phyloP scores from a whole-genome alignment of 2,888 invertebrate species.

The Hololepta plana region DNA sequence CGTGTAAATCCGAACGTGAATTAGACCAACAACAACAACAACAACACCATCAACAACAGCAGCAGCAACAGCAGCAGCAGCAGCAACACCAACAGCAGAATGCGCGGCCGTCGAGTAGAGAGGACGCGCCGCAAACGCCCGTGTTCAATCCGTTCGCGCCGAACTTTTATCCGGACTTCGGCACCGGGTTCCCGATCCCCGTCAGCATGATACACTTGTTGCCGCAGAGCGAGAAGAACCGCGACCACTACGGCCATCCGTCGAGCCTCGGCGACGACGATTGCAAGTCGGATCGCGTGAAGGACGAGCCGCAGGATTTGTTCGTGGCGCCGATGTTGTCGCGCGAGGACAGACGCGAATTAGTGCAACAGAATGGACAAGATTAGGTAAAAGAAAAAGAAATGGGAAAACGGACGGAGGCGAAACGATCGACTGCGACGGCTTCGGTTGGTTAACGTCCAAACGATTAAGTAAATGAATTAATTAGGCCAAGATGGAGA shows the following conservation, averaged over 20 bases:
- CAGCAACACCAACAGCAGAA: slow-evolving; percentile 30
- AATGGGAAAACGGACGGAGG: slow-evolving; percentile 1
- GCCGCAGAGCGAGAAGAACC: slow-evolving; percentile 59
- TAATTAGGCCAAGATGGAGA: too few species aligned
- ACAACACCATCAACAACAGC: slow-evolving; percentile 29
- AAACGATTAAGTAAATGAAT: too few species aligned
- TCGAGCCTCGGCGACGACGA: slow-evolving; percentile 32
- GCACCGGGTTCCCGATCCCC: slow-evolving; percentile 62
- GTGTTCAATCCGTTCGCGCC: slow-evolving; percentile 63
- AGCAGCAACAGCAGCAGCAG: slow-evolving; percentile 34
- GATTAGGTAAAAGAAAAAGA: too few species aligned
- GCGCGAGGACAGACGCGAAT: slow-evolving; percentile 41
- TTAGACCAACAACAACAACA: slow-evolving; percentile 32
- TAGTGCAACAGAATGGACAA: slow-evolving; percentile 63
- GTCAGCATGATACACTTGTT: slow-evolving; percentile 70
- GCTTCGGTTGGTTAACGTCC: not conserved
- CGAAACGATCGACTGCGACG: slow-evolving; percentile 1
- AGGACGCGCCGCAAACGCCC: slow-evolving; percentile 34
- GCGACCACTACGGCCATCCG: slow-evolving; percentile 40
- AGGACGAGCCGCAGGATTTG: slow-evolving; percentile 23
- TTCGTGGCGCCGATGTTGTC: slow-evolving; percentile 36
- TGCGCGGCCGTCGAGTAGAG: slow-evolving; percentile 44
- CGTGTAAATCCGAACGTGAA: slow-evolving; percentile 26
- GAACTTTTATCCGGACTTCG: slow-evolving; percentile 70
- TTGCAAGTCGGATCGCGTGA: slow-evolving; percentile 25